Evolutionary conservation across 2,888 invertebrate genomes (phyloP), one percentile per base, ranked within the genome.

Genomic region (Dryobota labecula): DNA sequence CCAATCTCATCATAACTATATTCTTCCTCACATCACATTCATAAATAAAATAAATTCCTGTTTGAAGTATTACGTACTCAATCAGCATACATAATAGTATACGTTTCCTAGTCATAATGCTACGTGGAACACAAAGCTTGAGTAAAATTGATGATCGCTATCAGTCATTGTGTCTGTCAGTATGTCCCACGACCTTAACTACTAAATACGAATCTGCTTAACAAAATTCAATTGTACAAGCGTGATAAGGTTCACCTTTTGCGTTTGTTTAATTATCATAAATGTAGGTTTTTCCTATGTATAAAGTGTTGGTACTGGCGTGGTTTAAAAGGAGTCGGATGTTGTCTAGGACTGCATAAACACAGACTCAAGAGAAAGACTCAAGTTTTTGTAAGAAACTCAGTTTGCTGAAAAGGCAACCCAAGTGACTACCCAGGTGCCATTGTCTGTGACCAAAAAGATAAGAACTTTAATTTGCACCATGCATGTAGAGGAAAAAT

Each of bases 161-260:
- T 95, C 95, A 83, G 38, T 84, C 79, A 89, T 87, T 86, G 88
- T 87, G 66, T 88, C 84, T 82, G 79, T 74, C 82, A 68, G 71
- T 63, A 74, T 85, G 90, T 95, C 95, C 91, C 95, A 95, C 94
- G 95, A 93, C 95, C 95, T 95, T 93, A 84, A 91, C 83, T 83
- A 72, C 70, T 77, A 77, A 77, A 72, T 53, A 77, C 72, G 87
- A 83, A 88, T 90, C 87, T 90, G 88, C 78, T 88, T 86, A 88
- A 85, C 86, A 88, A 91, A 90, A 93, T 92, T 94, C 91, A 90
- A 91, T 90, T 89, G 90, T 90, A 83, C 80, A 87, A 77, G 81
- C 82, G 78, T 78, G 90, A 91, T 91, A 90, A 91, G 86, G 87
- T 87, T 86, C 86, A 86, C 84, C 85, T 89, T 86, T 82, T 83